A percentile compares a stretch with the other conserved stretches of the same genome.
These are phyloP conservation scores for Thelaira solivaga DNA, from an alignment of 2,888 invertebrate genomes.

Conservation along the genomic window DNA sequence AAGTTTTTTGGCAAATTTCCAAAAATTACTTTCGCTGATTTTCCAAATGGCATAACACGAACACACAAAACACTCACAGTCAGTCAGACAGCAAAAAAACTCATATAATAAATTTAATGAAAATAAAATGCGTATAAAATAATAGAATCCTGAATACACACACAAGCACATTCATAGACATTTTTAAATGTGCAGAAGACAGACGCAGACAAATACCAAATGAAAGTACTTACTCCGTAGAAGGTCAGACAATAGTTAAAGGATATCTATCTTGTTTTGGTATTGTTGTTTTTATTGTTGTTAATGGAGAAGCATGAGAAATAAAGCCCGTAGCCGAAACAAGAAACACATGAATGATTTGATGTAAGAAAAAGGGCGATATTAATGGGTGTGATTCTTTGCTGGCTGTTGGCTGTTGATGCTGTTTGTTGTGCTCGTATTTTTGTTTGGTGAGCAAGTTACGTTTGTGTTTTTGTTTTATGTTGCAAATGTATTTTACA, in stretches of 20 bases:
- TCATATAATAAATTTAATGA: conserved; percentile 30
- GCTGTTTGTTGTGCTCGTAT: neutral
- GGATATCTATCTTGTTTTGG: too few species aligned
- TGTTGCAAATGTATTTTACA: conserved; percentile 3
- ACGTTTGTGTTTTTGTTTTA: neutral
- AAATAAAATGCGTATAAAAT: conserved; percentile 38
- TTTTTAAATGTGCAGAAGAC: too few species aligned
- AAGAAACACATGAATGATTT: conserved; percentile 7
- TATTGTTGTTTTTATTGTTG: conserved; percentile 11
- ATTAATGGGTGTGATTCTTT: conserved; percentile 12
- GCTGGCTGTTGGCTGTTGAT: neutral
- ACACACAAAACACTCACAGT: neutral
- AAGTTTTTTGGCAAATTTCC: conserved; percentile 38
- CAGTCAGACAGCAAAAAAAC: conserved; percentile 25
- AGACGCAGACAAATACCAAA: conserved; percentile 3
- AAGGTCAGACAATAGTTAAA: conserved; percentile 48
- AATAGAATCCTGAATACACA: conserved; percentile 57
- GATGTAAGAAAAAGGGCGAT: conserved; percentile 9
- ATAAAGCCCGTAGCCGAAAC: too few species aligned
- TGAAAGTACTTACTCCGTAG: too few species aligned
- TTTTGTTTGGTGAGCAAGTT: neutral
- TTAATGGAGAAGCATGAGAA: neutral
- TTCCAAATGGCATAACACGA: neutral
- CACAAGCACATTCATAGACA: conserved; percentile 8
- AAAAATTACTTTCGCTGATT: conserved; percentile 49